Percentiles rank a stretch among this genome's conserved stretches.
These are phyloP conservation scores for Eupithecia insigniata DNA, from an alignment of 2,888 invertebrate genomes.

Conservation along the genomic window DNA sequence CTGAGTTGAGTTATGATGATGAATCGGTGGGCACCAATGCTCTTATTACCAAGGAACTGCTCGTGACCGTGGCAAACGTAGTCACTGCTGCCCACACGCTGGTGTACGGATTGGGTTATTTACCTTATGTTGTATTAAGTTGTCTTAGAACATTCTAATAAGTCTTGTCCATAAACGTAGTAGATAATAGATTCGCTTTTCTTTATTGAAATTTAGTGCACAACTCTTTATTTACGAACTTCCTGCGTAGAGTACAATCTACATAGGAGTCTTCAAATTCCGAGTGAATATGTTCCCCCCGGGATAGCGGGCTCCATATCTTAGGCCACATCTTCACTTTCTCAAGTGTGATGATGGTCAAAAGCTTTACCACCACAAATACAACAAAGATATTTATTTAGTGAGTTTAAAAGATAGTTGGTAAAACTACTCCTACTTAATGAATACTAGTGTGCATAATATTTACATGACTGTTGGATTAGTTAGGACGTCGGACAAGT, in stretches of 20 bases:
- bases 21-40: neutral
- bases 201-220: neutral
- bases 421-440: no score
- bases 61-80: neutral
- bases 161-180: neutral
- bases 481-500: neutral
- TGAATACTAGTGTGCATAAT: no score
- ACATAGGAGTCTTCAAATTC: no score
- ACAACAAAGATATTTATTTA: no score
- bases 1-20: neutral
- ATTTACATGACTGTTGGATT: neutral
- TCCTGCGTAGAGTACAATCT: no score
- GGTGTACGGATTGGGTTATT: constrained; percentile 5
- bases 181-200: neutral
- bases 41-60: neutral
- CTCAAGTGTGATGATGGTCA: no score
- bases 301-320: no score
- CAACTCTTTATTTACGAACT: neutral
- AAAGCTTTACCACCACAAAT: no score
- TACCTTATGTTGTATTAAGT: neutral
- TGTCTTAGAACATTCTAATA: neutral
- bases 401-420: neutral
- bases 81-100: neutral
- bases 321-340: no score
- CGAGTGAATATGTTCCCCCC: no score